Conservation (phyloP, 2,888 invertebrate species). For the Lucinisca nassula region DNA sequence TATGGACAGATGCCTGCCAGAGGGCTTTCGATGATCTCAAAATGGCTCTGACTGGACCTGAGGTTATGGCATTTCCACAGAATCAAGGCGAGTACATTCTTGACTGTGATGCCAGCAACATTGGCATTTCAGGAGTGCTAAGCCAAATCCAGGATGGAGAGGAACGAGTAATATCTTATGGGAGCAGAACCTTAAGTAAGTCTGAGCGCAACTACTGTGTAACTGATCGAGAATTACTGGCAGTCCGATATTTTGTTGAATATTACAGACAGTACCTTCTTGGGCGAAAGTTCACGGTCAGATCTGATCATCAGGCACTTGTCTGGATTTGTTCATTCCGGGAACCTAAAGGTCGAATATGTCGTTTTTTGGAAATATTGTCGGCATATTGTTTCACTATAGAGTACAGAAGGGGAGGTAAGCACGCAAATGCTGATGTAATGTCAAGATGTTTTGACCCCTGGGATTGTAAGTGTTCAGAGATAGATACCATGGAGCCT, state of each 20-base stretch:
- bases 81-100: too few species aligned
- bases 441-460: neutral
- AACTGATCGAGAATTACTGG: neutral
- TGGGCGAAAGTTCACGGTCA: neutral
- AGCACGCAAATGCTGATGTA: neutral
- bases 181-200: slow-evolving; percentile 11
- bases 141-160: slow-evolving; percentile 2
- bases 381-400: neutral
- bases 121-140: neutral
- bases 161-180: neutral
- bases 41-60: too few species aligned
- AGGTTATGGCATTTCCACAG: neutral
- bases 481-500: neutral
- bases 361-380: neutral
- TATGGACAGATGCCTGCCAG: too few species aligned
- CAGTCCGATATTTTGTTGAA: slow-evolving; percentile 3
- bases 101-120: slow-evolving; percentile 9
- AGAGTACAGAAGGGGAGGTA: neutral
- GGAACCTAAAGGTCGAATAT: neutral
- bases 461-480: too few species aligned
- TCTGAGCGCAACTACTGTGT: slow-evolving; percentile 9
- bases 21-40: too few species aligned
- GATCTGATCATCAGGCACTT: neutral
- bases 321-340: neutral
- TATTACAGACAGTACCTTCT: neutral